Evolutionary conservation across 2,797 vertebrate species (phyloP), one percentile per base, ranked within the genome.

Genomic region (Alfaro cultratus): DNA sequence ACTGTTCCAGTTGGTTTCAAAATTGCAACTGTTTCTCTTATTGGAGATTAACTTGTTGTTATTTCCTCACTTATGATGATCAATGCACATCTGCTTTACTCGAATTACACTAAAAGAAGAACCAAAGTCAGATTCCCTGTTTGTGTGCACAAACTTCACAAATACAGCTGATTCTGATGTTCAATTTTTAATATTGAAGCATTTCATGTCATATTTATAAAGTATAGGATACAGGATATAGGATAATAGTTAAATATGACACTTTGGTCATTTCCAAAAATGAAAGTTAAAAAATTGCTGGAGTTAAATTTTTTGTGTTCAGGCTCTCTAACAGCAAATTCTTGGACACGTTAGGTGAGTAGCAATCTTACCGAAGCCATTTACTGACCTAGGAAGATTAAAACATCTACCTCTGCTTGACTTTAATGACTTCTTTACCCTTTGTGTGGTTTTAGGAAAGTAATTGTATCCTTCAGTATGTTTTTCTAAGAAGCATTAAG

Each of bases 401-500:
- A 45, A 45, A 45, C 11, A 45, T 45, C 43, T 13, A 45, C 43
- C 11, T 55, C 26, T 55, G 26, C 26, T n/a, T n/a, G 23, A 55
- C 53, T n/a, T 55, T 26, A 55, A n/a, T 55, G 53, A 55, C 53
- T 45, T 43, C 45, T 67, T 51, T 47, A 71, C 9, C 12, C 80
- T 43, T 16, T 43, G 41, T 31, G 13, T 15, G 12, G 57, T 62
- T 62, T 62, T 62, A 39, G 64, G 21, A 26, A 68, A 68, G 36
- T 2, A 83, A 71, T 3, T 12, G 5, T 64, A 31, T 74, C 26
- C 73, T 78, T 87, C 12, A 41, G 3, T 36, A 11, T 53, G 29
- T 74, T 77, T 39, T 45, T 83, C 36, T 78, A 47, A 46, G 80
- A 76, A 85, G 68, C 34, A 21, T 45, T 74, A 74, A 31, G 34